A percentile compares a stretch with the other conserved stretches of the same genome.
These are phyloP conservation scores for Buathra laborator DNA, from an alignment of 2,888 invertebrate genomes.

Conservation along the genomic window DNA sequence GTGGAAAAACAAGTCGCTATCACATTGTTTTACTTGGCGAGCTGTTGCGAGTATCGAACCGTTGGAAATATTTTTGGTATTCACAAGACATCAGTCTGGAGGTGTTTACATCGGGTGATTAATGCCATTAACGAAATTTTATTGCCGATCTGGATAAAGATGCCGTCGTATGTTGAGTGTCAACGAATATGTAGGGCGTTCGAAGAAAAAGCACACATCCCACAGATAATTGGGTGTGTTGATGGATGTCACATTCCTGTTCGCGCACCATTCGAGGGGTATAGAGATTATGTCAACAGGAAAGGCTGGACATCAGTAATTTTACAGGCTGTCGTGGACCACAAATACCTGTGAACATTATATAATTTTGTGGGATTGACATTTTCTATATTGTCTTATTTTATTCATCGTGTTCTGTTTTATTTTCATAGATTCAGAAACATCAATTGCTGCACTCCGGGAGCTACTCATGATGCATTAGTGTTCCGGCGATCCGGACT, in stretches of 20 bases:
- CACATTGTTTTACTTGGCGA: too few relatives aligned
- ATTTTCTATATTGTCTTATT: background rate
- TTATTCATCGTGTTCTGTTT: background rate
- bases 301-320: slow-evolving; percentile 71
- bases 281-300: slow-evolving; percentile 70
- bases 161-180: slow-evolving; percentile 75
- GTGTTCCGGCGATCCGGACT: slow-evolving; percentile 59
- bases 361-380: background rate
- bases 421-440: slow-evolving; percentile 42
- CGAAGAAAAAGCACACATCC: slow-evolving; percentile 73
- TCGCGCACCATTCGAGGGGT: slow-evolving; percentile 66
- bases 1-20: slow-evolving; percentile 70
- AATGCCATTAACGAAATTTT: slow-evolving; percentile 74
- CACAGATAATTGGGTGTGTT: slow-evolving; percentile 77
- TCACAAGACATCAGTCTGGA: too few relatives aligned
- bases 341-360: slow-evolving; percentile 60
- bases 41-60: too few relatives aligned
- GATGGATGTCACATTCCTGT: slow-evolving; percentile 73
- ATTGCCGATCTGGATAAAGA: slow-evolving; percentile 68
- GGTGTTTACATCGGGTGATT: slow-evolving; percentile 55
- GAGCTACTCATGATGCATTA: slow-evolving; percentile 64
- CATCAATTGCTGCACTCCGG: slow-evolving; percentile 50
- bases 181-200: slow-evolving; percentile 70
- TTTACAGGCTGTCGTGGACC: slow-evolving; percentile 71
- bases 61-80: too few relatives aligned